Evolutionary conservation across 2,888 invertebrate species (phyloP).

Genomic region (Monochamus alternatus): DNA sequence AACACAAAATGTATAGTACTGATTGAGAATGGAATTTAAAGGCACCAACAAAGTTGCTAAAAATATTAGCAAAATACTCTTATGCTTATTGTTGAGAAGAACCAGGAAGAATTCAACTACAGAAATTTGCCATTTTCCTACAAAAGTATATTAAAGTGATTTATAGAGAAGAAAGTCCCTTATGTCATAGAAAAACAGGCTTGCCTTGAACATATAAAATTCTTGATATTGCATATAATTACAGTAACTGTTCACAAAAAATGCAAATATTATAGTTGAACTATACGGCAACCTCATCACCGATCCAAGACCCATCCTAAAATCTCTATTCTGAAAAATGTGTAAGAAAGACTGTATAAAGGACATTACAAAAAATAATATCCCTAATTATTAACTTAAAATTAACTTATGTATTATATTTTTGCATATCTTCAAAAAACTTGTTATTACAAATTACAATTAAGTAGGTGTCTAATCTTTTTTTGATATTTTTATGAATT

Average conservation of each 20-base stretch:
- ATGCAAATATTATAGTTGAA: conserved; percentile 2
- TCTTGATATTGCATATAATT: not conserved
- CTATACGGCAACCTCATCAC: not conserved
- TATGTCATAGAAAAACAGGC: not conserved
- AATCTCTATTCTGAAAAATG: too few species aligned
- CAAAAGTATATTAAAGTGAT: not conserved
- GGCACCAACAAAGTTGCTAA: not conserved
- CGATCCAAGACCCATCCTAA: too few species aligned
- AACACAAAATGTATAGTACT: too few species aligned
- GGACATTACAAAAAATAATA: too few species aligned
- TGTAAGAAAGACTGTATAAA: too few species aligned
- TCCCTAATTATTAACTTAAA: too few species aligned
- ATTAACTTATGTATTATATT: too few species aligned
- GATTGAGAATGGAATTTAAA: not conserved
- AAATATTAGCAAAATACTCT: not conserved
- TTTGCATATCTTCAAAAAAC: too few species aligned
- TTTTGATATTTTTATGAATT: too few species aligned
- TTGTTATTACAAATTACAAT: too few species aligned
- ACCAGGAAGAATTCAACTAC: not conserved
- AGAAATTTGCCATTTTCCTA: not conserved
- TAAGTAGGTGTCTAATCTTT: too few species aligned
- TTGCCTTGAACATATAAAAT: not conserved
- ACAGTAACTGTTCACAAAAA: not conserved
- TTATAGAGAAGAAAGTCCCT: not conserved
- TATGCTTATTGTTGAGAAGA: not conserved